Evolutionary conservation across 2,113 vertebrate genomes (phyloP).

Genomic region (Cheilinus undulatus): DNA sequence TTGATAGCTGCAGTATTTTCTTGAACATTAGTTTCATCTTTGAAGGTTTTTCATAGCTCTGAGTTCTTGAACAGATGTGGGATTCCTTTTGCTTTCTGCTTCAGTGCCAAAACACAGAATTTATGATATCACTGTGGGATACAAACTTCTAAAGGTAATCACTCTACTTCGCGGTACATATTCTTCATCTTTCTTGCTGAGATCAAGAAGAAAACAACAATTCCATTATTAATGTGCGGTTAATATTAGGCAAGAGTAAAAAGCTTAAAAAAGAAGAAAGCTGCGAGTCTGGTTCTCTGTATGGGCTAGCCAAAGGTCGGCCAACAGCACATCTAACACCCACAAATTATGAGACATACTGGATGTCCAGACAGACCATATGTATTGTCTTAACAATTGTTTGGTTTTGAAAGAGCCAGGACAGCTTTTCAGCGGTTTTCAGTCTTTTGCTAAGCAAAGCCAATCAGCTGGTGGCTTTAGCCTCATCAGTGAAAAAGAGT

Average conservation of each 20-base stretch:
- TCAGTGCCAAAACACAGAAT: background rate
- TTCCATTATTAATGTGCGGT: background rate
- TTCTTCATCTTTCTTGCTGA: background rate
- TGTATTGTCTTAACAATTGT: background rate
- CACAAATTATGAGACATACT: no score
- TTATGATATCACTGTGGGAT: constrained; percentile 18
- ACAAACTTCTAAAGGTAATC: background rate
- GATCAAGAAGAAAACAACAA: background rate
- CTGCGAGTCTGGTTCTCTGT: no score
- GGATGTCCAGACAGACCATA: no score
- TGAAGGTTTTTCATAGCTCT: constrained; percentile 34
- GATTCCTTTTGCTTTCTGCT: constrained; percentile 24
- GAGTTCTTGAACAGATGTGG: constrained; percentile 58
- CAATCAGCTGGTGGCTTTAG: background rate
- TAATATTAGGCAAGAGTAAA: background rate
- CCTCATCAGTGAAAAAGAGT: no score
- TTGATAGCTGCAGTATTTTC: constrained; percentile 32
- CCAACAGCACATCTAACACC: no score
- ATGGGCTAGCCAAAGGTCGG: no score
- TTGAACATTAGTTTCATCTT: constrained; percentile 34
- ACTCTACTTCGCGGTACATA: no score
- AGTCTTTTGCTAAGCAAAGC: background rate
- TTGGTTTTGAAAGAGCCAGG: background rate
- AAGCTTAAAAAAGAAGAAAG: no score
- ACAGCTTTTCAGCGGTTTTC: background rate